phyloP scores from a whole-genome alignment of 2,888 invertebrate species.

The Achlya flavicornis region DNA sequence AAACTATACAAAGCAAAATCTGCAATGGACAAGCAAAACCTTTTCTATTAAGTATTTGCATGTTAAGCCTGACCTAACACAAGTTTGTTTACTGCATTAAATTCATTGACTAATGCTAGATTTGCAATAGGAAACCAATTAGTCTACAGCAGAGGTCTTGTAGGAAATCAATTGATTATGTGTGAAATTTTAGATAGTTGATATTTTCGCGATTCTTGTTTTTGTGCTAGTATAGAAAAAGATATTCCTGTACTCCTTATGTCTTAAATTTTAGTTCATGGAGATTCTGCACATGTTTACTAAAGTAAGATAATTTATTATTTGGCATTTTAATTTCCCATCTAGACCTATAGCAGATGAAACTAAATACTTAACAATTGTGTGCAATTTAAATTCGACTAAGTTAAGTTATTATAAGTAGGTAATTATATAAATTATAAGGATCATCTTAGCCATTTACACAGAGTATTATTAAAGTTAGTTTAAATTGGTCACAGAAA shows the following conservation, averaged over 20 bases:
- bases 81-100: slow-evolving; percentile 8
- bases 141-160: not conserved
- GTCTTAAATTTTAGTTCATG: no score
- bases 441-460: not conserved
- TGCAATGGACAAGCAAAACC: slow-evolving; percentile 5
- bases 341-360: no score
- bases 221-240: no score
- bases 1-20: not conserved
- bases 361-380: not conserved
- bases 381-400: not conserved
- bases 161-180: not conserved
- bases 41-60: slow-evolving; percentile 4
- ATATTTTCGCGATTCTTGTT: no score
- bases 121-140: slow-evolving; percentile 1
- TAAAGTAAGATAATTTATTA: no score
- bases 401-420: not conserved
- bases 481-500: not conserved
- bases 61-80: slow-evolving; percentile 4
- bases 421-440: not conserved
- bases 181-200: no score
- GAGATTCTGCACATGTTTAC: no score
- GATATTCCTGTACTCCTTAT: no score
- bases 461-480: not conserved
- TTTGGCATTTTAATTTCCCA: no score
- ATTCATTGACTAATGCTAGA: not conserved